These are phyloP conservation scores for Boleophthalmus pectinirostris DNA, from an alignment of 2,113 vertebrate species.

Conservation along the genomic window DNA sequence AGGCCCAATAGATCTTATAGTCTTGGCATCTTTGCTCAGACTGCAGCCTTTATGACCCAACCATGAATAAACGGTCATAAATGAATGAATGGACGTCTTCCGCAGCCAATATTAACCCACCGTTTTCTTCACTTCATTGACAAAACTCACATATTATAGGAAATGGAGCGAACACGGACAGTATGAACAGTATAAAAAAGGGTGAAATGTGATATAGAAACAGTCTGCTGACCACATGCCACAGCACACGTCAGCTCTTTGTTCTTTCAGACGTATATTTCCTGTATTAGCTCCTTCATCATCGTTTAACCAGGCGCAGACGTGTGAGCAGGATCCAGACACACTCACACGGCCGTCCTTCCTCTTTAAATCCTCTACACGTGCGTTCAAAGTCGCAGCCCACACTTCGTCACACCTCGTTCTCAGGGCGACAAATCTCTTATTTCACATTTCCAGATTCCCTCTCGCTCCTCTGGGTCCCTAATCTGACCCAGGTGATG, in stretches of 20 bases:
- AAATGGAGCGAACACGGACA: neutral
- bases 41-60: no score
- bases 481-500: neutral
- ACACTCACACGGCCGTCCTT: neutral
- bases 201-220: neutral
- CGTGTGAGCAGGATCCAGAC: constrained; percentile 1
- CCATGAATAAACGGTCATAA: no score
- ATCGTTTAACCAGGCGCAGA: neutral
- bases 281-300: neutral
- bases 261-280: neutral
- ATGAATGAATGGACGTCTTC: no score
- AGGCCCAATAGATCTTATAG: no score
- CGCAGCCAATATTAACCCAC: no score
- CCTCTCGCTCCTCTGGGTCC: neutral
- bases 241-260: neutral
- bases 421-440: neutral
- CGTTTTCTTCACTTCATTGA: no score
- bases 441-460: neutral
- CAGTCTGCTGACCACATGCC: neutral
- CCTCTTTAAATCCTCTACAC: neutral
- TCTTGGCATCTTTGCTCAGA: no score
- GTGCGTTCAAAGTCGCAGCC: neutral
- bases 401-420: neutral
- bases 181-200: neutral
- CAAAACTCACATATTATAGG: no score